phyloP scores from a whole-genome alignment of 2,797 vertebrate species.

The Protonibea diacanthus region DNA sequence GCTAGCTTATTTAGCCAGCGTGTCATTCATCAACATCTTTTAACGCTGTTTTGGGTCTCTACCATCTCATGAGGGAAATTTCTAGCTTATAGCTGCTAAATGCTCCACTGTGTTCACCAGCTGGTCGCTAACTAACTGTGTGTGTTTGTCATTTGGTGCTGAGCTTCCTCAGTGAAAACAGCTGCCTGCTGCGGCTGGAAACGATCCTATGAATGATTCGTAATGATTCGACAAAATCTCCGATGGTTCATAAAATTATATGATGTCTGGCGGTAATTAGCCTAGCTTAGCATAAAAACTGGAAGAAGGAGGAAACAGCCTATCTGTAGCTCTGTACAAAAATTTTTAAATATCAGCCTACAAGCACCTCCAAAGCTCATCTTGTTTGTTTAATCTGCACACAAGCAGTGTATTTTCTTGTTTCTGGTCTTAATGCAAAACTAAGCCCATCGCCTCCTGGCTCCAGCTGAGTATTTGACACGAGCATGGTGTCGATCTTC shows the following conservation, averaged over 20 bases:
- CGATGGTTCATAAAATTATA: background rate
- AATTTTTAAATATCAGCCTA: background rate
- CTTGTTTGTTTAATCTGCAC: slow-evolving; percentile 11
- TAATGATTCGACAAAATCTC: background rate
- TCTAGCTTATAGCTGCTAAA: background rate
- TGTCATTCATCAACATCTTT: no score
- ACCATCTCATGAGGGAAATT: background rate
- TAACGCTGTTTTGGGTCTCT: background rate
- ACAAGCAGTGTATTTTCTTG: background rate
- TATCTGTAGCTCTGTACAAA: background rate
- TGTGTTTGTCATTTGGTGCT: background rate
- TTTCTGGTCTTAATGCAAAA: background rate
- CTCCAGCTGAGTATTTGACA: slow-evolving; percentile 13
- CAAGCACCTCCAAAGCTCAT: background rate
- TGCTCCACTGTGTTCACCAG: background rate
- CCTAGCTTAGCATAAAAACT: background rate
- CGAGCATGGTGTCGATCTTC: slow-evolving; percentile 14
- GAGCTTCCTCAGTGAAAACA: background rate
- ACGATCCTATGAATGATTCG: background rate
- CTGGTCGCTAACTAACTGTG: background rate
- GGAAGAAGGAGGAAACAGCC: background rate
- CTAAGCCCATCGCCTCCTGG: background rate
- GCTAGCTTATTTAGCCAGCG: background rate
- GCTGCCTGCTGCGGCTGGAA: background rate
- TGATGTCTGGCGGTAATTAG: background rate